Base-by-base conservation (phyloP, 2,797 vertebrate genomes). In the Poeciliopsis presidionis region DNA sequence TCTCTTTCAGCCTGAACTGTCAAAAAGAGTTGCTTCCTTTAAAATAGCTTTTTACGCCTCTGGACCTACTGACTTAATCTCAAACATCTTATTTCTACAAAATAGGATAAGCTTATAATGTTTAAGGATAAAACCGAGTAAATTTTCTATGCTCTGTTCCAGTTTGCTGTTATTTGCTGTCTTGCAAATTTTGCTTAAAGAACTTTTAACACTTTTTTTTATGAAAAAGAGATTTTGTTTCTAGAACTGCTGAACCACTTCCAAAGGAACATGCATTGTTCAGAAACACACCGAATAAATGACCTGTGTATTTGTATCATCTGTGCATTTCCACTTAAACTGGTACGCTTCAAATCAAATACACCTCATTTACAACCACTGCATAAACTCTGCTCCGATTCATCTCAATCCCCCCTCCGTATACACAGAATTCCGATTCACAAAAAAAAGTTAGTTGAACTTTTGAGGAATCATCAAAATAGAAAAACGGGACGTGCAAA, bases 381-480 rank as follows among this genome's bases (percentile, higher is more conserved):
- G 25, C 53, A 73, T 55, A 74, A 80, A 69, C 75, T 79, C 74
- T 55, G 72, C 75, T 76, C 65, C 72, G 59, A 72, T 72, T 80
- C 67, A 74, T 86, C 57, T 86, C 46, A n/a, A 72, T 65, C 51
- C 7, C 7, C 73, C 74, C 47, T 30, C 47, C 43, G 73, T 74
- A 53, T 72, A 39, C 12, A 77, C 45, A 81, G 72, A 46, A 71
- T 61, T 33, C 74, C 74, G 18, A 65, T 47, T 81, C 74, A 71
- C 39, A 81, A 72, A 73, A 61, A 33, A 33, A 63, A 63, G 71
- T 83, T 53, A 70, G 73, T 71, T 39, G 14, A 45, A 77, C 74
- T 83, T 76, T 74, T 79, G 77, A 89, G 51, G 79, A 82, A 81
- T 87, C 80, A 82, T 87, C 77, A 86, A 79, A 88, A 84, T 53